These are phyloP conservation scores for Enoplolaimus lenunculus DNA, from an alignment of 2,888 invertebrate genomes.

Conservation along the genomic window DNA sequence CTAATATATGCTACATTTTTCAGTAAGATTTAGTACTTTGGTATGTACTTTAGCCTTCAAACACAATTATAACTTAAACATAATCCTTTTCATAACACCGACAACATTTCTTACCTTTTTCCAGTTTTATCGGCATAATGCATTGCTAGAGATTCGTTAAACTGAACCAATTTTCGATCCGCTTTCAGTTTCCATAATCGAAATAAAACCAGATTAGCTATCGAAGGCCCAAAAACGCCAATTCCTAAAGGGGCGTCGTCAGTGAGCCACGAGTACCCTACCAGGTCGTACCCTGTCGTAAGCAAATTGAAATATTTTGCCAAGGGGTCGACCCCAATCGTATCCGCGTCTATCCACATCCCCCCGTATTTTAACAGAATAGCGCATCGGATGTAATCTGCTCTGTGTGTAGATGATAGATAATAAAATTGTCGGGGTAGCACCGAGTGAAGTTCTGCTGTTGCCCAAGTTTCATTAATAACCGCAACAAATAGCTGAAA, in stretches of 20 bases:
- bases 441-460: not conserved
- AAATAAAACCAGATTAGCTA: not conserved
- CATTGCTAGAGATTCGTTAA: not conserved
- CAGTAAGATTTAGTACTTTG: too few species aligned
- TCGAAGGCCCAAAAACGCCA: not conserved
- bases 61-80: too few species aligned
- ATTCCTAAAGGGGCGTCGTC: not conserved
- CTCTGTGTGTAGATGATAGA: not conserved
- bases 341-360: constrained; percentile 11
- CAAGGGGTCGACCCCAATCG: not conserved
- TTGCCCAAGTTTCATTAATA: not conserved
- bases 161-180: not conserved
- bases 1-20: too few species aligned
- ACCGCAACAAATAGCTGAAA: not conserved
- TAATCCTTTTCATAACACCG: too few species aligned
- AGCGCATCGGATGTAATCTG: constrained; percentile 1
- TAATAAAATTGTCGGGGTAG: not conserved
- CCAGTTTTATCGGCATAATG: not conserved
- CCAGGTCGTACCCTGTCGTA: not conserved
- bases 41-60: too few species aligned
- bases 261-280: constrained; percentile 3
- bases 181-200: not conserved
- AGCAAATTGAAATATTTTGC: not conserved
- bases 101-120: not conserved
- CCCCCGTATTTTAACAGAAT: constrained; percentile 6